These are phyloP conservation scores for Cossypha heuglini DNA, from an alignment of 2,797 vertebrate species.

Conservation along the genomic window DNA sequence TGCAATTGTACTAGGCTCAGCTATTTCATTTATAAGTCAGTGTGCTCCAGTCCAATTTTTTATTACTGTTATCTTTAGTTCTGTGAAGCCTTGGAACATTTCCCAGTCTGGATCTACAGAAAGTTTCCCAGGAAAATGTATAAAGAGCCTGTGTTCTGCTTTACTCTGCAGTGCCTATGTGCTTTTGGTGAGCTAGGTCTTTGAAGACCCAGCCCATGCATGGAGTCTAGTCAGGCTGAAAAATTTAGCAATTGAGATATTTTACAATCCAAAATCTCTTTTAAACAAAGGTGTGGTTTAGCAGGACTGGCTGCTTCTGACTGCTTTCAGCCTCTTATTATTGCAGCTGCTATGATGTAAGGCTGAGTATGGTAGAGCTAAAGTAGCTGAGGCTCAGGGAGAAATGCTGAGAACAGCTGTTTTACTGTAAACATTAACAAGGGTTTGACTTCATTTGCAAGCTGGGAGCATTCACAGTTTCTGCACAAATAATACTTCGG, in stretches of 20 bases:
- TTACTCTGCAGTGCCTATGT: slow-evolving; percentile 29
- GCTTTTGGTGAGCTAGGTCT: slow-evolving; percentile 41
- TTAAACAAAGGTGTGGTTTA: slow-evolving; percentile 63
- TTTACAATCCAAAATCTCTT: slow-evolving; percentile 43
- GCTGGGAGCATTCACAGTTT: slow-evolving; percentile 52
- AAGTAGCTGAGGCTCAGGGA: slow-evolving; percentile 40
- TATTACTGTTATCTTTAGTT: slow-evolving; percentile 71
- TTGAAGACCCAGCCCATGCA: slow-evolving; percentile 55
- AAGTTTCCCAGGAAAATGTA: slow-evolving; percentile 72
- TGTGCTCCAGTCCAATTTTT: slow-evolving; percentile 44
- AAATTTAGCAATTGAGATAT: slow-evolving; percentile 44
- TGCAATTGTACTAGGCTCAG: neutral
- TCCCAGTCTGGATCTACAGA: slow-evolving; percentile 73
- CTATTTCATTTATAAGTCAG: slow-evolving; percentile 47
- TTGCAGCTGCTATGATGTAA: slow-evolving; percentile 60
- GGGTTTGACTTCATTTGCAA: slow-evolving; percentile 57
- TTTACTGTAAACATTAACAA: slow-evolving; percentile 67
- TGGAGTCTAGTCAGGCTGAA: slow-evolving; percentile 52
- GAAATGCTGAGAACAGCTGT: slow-evolving; percentile 64
- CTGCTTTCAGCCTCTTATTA: slow-evolving; percentile 40
- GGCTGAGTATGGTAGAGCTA: slow-evolving; percentile 6
- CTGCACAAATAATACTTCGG: slow-evolving; percentile 31
- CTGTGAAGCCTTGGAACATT: slow-evolving; percentile 67
- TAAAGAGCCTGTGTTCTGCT: slow-evolving; percentile 69
- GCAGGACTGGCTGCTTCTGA: slow-evolving; percentile 30